A percentile compares a stretch with the other conserved stretches of the same genome.
These are phyloP conservation scores for Ametastegia equiseti DNA, from an alignment of 2,888 invertebrate genomes.

Conservation along the genomic window DNA sequence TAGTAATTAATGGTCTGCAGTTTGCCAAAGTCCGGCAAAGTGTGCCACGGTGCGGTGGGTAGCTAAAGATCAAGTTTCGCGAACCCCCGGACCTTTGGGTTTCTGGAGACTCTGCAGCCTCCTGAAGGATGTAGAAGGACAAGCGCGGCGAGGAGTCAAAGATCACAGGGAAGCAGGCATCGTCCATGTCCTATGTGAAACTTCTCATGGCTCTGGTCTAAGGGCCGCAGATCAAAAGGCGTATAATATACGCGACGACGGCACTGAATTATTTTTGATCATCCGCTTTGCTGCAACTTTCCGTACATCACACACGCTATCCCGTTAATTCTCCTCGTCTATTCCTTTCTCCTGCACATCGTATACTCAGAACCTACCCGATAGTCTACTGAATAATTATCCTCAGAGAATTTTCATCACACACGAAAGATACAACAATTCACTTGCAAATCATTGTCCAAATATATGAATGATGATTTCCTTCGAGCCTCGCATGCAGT, in stretches of 20 bases:
- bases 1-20: background rate
- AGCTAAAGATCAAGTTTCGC: background rate
- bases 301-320: background rate
- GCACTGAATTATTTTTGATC: background rate
- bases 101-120: background rate
- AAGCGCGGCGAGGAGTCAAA: constrained; percentile 16
- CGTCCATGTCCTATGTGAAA: background rate
- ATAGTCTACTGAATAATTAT: no score
- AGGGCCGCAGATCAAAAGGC: constrained; percentile 1
- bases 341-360: background rate
- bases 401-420: no score
- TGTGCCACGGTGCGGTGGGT: no score
- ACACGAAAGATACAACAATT: no score
- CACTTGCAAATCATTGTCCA: no score
- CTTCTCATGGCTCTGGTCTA: background rate
- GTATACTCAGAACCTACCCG: no score
- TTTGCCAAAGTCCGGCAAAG: background rate
- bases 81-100: background rate
- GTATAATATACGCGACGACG: background rate
- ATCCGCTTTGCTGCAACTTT: background rate
- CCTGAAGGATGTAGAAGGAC: background rate
- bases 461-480: no score
- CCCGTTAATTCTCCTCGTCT: background rate
- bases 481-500: no score
- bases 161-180: constrained; percentile 10